phyloP scores from a whole-genome alignment of 2,113 vertebrate species.

The Glaucidium brasilianum region DNA sequence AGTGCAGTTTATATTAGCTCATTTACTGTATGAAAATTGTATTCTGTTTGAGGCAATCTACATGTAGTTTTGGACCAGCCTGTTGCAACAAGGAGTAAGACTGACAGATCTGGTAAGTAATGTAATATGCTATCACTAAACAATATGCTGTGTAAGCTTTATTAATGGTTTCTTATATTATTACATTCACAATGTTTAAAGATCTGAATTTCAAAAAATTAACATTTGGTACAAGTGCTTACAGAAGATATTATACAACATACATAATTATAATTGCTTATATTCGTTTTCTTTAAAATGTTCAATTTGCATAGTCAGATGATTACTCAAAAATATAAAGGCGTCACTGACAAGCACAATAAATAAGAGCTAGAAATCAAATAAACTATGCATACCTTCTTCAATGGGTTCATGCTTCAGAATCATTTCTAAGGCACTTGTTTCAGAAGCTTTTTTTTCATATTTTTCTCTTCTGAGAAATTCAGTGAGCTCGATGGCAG shows the following conservation, averaged over 20 bases:
- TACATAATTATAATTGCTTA: neutral
- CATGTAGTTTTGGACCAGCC: neutral
- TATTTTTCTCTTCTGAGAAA: constrained; percentile 72
- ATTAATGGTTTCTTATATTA: neutral
- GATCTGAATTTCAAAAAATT: neutral
- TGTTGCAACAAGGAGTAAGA: neutral
- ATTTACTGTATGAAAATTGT: neutral
- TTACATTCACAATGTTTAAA: neutral
- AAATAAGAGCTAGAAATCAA: neutral
- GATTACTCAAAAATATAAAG: neutral
- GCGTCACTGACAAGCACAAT: neutral
- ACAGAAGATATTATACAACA: neutral
- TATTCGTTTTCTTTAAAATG: neutral
- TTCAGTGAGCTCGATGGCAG: neutral
- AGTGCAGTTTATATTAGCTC: neutral
- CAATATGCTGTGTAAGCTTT: neutral
- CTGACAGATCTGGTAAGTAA: neutral
- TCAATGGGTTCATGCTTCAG: constrained; percentile 71
- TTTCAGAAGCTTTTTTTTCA: neutral
- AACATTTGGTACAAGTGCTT: neutral
- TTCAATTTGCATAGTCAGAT: neutral
- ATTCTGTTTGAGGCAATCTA: neutral
- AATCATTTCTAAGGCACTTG: constrained; percentile 53
- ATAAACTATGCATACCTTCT: constrained; percentile 61
- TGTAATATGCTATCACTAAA: neutral